phyloP scores from a whole-genome alignment of 2,797 vertebrate genomes.

The Halcyon chelicuti region DNA sequence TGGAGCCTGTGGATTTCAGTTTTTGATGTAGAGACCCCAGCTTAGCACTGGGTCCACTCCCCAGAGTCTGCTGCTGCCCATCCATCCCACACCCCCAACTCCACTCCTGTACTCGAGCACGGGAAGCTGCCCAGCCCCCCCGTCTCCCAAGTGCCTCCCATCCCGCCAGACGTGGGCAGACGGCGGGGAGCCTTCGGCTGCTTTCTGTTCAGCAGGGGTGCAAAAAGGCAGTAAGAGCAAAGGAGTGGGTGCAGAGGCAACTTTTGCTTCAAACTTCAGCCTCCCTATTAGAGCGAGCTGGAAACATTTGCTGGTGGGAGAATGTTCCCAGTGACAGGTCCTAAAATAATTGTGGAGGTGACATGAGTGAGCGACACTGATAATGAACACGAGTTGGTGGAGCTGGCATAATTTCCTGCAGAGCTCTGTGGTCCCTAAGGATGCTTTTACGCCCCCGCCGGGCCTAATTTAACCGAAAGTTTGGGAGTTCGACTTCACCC shows the following conservation, averaged over 20 bases:
- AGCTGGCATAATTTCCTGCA: constrained; percentile 35
- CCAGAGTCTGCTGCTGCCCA: not conserved
- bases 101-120: rapidly evolving
- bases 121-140: not conserved
- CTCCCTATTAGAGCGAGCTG: not conserved
- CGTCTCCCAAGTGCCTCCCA: not conserved
- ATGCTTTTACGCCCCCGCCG: constrained; percentile 57
- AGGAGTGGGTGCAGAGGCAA: constrained; percentile 23
- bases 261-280: not conserved
- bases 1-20: rapidly evolving
- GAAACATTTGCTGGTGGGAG: constrained; percentile 68
- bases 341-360: constrained; percentile 64
- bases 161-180: not conserved
- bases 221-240: not conserved
- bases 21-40: not conserved
- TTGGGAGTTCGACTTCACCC: constrained; percentile 49
- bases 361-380: constrained; percentile 42
- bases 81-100: not conserved
- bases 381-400: constrained; percentile 58
- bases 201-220: not conserved
- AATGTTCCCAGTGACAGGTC: constrained; percentile 56
- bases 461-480: constrained; percentile 53
- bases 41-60: rapidly evolving
- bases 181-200: rapidly evolving
- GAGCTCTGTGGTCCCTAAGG: constrained; percentile 22